These are phyloP conservation scores for Neotoma lepida DNA, from an alignment of 2,113 vertebrate genomes.

Conservation along the genomic window DNA sequence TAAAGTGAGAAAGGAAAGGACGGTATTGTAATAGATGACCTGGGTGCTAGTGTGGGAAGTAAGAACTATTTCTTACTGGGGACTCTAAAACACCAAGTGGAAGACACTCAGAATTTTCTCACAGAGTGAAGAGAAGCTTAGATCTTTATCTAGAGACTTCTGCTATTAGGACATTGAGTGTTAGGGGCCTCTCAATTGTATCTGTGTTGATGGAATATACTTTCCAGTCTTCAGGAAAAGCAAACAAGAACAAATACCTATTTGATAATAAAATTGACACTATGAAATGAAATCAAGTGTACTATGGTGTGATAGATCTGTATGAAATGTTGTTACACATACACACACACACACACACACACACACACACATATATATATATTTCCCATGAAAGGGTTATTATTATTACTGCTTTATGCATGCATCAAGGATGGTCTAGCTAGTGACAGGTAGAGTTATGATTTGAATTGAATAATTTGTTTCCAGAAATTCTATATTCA, in stretches of 20 bases:
- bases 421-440: background rate
- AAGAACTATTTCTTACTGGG: background rate
- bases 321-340: background rate
- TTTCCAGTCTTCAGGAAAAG: background rate
- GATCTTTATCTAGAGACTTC: background rate
- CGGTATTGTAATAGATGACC: background rate
- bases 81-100: no score
- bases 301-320: no score
- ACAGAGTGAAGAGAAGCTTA: background rate
- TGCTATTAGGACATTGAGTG: background rate
- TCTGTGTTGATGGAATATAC: no score
- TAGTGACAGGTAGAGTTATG: background rate
- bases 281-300: background rate
- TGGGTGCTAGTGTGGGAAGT: background rate
- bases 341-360: background rate
- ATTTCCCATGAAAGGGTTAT: background rate
- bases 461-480: background rate
- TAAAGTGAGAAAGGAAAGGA: background rate
- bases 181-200: background rate
- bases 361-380: background rate
- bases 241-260: background rate
- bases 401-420: background rate
- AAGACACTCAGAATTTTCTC: background rate
- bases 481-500: background rate
- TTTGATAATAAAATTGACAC: background rate